Evolutionary conservation across 92 coral and sea anemone species (phyloP).

Genomic region (Blastomussa wellsi): DNA sequence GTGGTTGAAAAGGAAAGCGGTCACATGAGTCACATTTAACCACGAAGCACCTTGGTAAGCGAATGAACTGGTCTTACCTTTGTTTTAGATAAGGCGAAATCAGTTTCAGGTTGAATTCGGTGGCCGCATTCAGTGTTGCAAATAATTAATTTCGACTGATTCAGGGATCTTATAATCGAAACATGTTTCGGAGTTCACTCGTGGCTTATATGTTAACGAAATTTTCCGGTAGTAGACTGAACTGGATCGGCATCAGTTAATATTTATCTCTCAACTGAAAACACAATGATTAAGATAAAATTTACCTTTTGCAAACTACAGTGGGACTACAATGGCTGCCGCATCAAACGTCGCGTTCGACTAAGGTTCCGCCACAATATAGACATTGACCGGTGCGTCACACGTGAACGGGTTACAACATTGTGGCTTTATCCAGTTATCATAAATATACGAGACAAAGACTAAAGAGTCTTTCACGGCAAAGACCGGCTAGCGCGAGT

Average conservation of each 20-base stretch:
- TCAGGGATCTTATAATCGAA: neutral
- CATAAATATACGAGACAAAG: slow-evolving; percentile 10
- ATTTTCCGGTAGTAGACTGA: neutral
- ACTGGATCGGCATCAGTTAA: neutral
- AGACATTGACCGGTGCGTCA: neutral
- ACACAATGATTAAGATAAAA: neutral
- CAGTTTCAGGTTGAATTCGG: neutral
- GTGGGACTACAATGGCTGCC: neutral
- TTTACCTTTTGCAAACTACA: slow-evolving; percentile 8
- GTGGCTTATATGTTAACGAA: neutral
- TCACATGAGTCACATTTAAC: neutral
- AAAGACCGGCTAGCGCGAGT: neutral
- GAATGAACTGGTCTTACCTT: neutral
- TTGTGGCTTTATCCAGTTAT: neutral
- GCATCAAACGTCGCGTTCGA: neutral
- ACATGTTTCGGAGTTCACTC: neutral
- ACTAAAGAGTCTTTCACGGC: neutral
- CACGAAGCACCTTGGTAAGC: neutral
- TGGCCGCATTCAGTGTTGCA: neutral
- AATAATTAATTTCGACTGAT: neutral
- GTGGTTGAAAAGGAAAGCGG: neutral
- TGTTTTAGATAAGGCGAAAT: neutral
- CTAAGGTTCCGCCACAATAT: neutral
- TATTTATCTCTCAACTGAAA: neutral
- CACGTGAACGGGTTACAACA: neutral